Evolutionary conservation across 2,888 invertebrate species (phyloP).

Genomic region (Lissonota sp.): DNA sequence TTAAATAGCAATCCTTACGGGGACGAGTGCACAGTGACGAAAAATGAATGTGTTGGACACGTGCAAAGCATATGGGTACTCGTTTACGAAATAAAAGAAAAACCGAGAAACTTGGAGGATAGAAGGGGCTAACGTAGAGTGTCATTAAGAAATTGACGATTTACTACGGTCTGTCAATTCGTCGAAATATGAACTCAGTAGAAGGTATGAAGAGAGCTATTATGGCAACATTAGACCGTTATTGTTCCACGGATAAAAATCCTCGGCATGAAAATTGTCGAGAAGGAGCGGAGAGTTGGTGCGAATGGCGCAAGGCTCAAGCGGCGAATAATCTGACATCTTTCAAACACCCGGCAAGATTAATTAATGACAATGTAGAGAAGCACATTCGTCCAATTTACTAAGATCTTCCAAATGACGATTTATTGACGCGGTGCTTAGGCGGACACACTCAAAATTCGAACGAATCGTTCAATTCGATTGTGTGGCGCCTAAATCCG

Average conservation of each 20-base stretch:
- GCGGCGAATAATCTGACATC: background rate
- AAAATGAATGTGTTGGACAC: background rate
- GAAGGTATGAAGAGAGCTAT: background rate
- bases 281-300: background rate
- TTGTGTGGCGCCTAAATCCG: slow-evolving; percentile 1
- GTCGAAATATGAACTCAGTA: background rate
- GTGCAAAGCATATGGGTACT: background rate
- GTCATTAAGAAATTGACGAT: background rate
- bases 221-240: background rate
- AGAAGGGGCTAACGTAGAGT: background rate
- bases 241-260: background rate
- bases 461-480: no score
- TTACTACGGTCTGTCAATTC: background rate
- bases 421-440: no score
- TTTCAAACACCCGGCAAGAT: no score
- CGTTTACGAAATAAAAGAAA: background rate
- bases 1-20: background rate
- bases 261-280: background rate
- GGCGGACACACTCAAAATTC: no score
- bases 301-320: background rate
- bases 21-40: background rate
- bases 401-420: no score
- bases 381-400: no score
- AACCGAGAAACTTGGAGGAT: background rate
- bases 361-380: no score